These are phyloP conservation scores for Colius striatus DNA, from an alignment of 2,113 vertebrate genomes.

Conservation along the genomic window DNA sequence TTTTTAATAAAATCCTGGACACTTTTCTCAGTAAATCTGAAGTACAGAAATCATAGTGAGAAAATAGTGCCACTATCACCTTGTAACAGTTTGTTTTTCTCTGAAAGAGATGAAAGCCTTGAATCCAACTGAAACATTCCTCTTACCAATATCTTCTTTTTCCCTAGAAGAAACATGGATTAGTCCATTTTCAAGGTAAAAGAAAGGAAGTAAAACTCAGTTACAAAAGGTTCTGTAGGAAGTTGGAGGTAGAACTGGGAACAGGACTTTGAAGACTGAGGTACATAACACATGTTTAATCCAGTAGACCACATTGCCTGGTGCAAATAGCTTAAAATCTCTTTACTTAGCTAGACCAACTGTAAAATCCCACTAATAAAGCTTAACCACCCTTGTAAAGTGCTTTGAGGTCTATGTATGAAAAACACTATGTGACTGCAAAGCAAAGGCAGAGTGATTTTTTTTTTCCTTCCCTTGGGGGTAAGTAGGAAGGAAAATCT, in stretches of 20 bases:
- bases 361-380: conserved; percentile 66
- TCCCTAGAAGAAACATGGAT: neutral
- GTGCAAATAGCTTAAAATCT: conserved; percentile 31
- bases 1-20: neutral
- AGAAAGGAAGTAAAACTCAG: neutral
- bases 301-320: neutral
- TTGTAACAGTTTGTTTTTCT: neutral
- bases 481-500: neutral
- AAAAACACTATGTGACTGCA: neutral
- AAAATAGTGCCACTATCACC: neutral
- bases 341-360: conserved; percentile 56
- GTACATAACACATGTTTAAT: neutral
- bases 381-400: conserved; percentile 53
- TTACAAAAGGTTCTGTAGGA: neutral
- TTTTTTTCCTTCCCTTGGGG: neutral
- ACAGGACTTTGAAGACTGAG: neutral
- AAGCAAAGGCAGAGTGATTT: neutral
- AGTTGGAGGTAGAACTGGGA: neutral
- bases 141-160: neutral
- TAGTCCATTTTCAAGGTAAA: neutral
- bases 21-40: neutral
- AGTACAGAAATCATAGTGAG: neutral
- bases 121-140: neutral
- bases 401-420: neutral
- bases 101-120: neutral